Base-by-base conservation (phyloP, 2,888 invertebrate genomes). In the Caenorhabditis sulstoni region DNA sequence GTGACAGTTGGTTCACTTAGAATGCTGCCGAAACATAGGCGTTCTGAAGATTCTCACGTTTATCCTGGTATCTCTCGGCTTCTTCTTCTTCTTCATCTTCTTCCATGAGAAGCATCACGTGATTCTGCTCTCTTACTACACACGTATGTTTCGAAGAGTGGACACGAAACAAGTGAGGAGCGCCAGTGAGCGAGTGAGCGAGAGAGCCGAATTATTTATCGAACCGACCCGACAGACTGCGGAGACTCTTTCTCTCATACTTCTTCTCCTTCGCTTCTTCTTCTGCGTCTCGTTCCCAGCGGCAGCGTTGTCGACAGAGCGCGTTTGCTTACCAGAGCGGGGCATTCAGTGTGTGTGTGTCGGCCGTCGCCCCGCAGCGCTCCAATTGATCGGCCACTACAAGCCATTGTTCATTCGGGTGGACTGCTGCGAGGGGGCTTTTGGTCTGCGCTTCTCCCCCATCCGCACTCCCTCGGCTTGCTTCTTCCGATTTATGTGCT, bases 381-480 rank as follows among this genome's bases (percentile, higher is more conserved):
- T 73, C 64, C 41, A 73, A 73, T 73, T 73, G 73, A 73, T 73
- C 73, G 73, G 73, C 73, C 73, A 64, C 73, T 73, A 73, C 73
- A 73, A 73, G 64, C 73, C 64, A 64, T 73, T 73, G 73, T 73
- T 73, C 73, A 73, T 73, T 73, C 64, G 73, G 64, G 29, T n/a
- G n/a, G n/a, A n/a, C n/a, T n/a, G 29, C 29, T 29, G 29, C 29
- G 29, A 52, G 55, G 62, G 64, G 73, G 58, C 64, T 64, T 73
- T 50, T 45, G 58, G 64, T 65, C 73, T 73, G 73, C 73, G 73
- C 49, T 50, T 73, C 73, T 44, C 14, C 49, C 9, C 55, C 49
- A 50, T 64, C 57, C 64, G 55, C 62, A 55, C 57, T 35, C 73
- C 44, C 44, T 73, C 35, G 44, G 41, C 47, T 49, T 53, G 55